Evolutionary conservation across 2,113 vertebrate species (phyloP).

Genomic region (Promerops cafer): DNA sequence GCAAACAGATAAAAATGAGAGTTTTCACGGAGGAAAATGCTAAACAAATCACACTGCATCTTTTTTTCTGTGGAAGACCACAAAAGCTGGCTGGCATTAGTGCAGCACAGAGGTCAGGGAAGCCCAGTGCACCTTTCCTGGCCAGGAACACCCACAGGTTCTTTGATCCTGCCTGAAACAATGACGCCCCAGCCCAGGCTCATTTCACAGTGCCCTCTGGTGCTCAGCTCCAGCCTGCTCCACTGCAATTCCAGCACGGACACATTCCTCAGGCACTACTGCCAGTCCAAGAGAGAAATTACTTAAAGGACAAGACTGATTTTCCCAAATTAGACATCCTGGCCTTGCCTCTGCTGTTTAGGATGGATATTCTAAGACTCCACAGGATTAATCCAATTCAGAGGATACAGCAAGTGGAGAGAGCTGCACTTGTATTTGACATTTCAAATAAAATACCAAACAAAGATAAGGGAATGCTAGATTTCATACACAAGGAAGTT

Average conservation of each 20-base stretch:
- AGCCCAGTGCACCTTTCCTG: not conserved
- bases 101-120: not conserved
- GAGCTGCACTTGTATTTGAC: not conserved
- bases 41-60: not conserved
- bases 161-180: not conserved
- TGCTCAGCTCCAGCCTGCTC: not conserved
- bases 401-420: not conserved
- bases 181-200: not conserved
- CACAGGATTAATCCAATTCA: not conserved
- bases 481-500: not conserved
- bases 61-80: not conserved
- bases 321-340: not conserved
- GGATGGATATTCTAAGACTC: not conserved
- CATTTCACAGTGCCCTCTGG: constrained; percentile 12
- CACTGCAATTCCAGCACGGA: not conserved
- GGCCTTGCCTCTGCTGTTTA: not conserved
- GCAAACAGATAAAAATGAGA: not conserved
- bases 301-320: not conserved
- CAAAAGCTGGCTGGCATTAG: too few relatives aligned
- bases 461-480: not conserved
- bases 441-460: not conserved
- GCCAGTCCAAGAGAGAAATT: not conserved
- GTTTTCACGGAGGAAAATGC: not conserved
- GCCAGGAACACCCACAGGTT: not conserved
- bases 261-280: not conserved